Evolutionary conservation across 2,797 vertebrate species (phyloP), one percentile per base, ranked within the genome.

Genomic region (Eulemur mongoz): DNA sequence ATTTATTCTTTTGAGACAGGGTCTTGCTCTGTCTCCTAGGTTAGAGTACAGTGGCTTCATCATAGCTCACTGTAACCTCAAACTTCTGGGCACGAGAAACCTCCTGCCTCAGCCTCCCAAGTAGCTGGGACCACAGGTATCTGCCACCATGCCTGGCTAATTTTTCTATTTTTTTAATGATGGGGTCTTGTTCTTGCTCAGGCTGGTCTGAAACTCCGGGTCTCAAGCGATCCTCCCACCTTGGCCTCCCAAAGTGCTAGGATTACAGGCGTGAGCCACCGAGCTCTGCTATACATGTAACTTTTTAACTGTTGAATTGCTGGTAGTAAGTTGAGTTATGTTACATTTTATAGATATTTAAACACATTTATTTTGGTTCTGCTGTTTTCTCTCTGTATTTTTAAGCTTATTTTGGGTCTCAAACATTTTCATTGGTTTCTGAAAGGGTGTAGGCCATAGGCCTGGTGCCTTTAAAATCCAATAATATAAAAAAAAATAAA

Each of bases 261-360:
- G 48, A 78, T 78, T 35, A 52, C 32, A 35, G 32, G 32, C 4
- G 0, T 78, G 32, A 78, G 48, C 32, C 75, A 35, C 32, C 4
- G 20, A 0, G 0, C 32, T 11, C 12, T 50, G 76, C 13, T n/a
- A 65, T 79, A 79, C 15, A 14, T 52, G 14, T 38, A 79, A 91
- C 13, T 80, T 94, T 90, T 79, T 35, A 88, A 88, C 23, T 43
- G 9, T 78, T 65, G 40, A 93, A 23, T 78, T 87, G 79, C 17
- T 80, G 13, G 67, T 84, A 25, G 32, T 72, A 83, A 17, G 48
- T 54, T 86, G 69, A 82, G 52, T 43, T 79, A 92, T 67, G 30
- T 50, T 72, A 82, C 54, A 52, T 89, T 92, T 96, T 89, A 69
- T 69, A 85, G 61, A 40, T 25, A 89, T 48, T 92, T 89, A 76